phyloP scores from a whole-genome alignment of 2,888 invertebrate genomes.

The Drosophila prolongata region DNA sequence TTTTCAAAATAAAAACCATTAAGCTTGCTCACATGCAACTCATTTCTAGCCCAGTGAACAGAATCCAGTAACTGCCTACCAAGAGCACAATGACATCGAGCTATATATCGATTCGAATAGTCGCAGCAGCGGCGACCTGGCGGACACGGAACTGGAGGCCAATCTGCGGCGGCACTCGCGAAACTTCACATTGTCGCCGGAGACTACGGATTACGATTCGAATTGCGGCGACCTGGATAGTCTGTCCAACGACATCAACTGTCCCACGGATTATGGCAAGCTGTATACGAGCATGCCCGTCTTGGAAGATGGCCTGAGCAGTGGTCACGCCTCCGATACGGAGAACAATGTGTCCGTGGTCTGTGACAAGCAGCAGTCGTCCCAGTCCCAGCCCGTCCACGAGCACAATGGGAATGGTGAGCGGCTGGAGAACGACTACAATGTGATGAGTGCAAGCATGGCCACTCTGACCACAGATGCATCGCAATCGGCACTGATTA shows the following conservation, averaged over 20 bases:
- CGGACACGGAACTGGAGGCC: constrained; percentile 82
- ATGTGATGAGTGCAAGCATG: constrained; percentile 47
- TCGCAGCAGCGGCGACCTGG: constrained; percentile 83
- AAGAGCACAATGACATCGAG: constrained; percentile 84
- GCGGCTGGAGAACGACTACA: constrained; percentile 62
- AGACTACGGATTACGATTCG: constrained; percentile 95
- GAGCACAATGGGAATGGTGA: constrained; percentile 61
- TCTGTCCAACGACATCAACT: constrained; percentile 84
- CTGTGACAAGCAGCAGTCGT: constrained; percentile 66
- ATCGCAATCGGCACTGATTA: constrained; percentile 47
- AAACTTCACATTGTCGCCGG: constrained; percentile 95
- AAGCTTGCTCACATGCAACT: too few species aligned
- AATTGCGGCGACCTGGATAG: constrained; percentile 94
- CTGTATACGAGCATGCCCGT: constrained; percentile 94
- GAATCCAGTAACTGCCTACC: constrained; percentile 61
- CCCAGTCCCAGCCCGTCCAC: constrained; percentile 41
- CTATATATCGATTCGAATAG: constrained; percentile 84
- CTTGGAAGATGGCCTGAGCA: constrained; percentile 96
- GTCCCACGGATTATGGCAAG: constrained; percentile 86
- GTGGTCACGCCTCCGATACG: constrained; percentile 96
- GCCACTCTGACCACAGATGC: constrained; percentile 34
- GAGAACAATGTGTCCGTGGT: constrained; percentile 89
- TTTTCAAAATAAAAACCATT: background rate
- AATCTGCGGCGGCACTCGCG: constrained; percentile 87
- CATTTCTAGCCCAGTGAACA: constrained; percentile 62